These are phyloP conservation scores for Metopia argyrocephala DNA, from an alignment of 2,888 invertebrate species.

Conservation along the genomic window DNA sequence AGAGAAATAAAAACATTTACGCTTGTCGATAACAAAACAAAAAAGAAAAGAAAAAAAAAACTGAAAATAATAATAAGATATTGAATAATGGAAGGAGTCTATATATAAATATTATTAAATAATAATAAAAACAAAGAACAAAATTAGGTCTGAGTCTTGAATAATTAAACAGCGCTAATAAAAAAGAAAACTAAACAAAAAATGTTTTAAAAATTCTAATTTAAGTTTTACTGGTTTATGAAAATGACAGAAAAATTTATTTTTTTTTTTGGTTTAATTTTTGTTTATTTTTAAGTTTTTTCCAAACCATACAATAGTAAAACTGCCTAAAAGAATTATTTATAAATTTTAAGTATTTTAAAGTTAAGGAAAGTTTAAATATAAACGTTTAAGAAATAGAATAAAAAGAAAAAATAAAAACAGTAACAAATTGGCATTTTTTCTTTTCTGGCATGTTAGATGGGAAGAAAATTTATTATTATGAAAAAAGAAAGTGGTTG, in stretches of 20 bases:
- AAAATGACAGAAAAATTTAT: not conserved
- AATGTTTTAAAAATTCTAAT: not conserved
- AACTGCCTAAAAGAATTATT: conserved; percentile 61
- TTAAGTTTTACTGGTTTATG: not conserved
- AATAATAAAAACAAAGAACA: conserved; percentile 11
- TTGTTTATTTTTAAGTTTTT: conserved; percentile 26
- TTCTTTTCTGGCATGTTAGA: not conserved
- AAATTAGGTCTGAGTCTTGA: conserved; percentile 47
- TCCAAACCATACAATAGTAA: conserved; percentile 60
- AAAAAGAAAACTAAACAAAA: not conserved
- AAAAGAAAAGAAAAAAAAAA: conserved; percentile 38
- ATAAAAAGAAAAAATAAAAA: not conserved
- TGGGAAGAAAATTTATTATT: not conserved
- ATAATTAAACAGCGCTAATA: conserved; percentile 10
- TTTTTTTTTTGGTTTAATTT: conserved; percentile 30
- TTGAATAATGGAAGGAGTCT: conserved; percentile 47
- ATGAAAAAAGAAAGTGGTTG: conserved; percentile 39
- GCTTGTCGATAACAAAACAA: conserved; percentile 56
- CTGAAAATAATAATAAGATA: conserved; percentile 36
- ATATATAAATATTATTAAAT: conserved; percentile 42
- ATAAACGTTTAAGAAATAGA: conserved; percentile 1
- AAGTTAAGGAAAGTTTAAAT: conserved; percentile 32
- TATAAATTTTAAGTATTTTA: conserved; percentile 48
- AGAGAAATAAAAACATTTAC: conserved; percentile 53
- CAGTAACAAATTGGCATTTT: conserved; percentile 20